phyloP scores from a whole-genome alignment of 2,113 vertebrate genomes.

The Falcunculus frontatus region DNA sequence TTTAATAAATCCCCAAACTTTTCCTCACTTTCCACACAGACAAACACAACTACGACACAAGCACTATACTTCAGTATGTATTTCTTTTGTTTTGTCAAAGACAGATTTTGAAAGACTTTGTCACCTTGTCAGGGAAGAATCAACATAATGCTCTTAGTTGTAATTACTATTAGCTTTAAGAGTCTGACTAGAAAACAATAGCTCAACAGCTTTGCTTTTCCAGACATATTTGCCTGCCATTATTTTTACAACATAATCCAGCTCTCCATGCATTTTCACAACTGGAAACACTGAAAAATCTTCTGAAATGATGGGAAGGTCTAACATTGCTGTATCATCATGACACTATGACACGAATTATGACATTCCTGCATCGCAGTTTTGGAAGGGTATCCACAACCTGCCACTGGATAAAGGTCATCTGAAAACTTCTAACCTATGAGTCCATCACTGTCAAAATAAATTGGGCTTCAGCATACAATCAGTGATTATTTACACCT shows the following conservation, averaged over 20 bases:
- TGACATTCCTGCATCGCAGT: accelerated
- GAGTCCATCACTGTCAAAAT: not conserved
- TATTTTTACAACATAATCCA: not conserved
- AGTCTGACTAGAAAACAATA: not conserved
- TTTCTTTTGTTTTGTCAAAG: not conserved
- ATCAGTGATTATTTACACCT: not conserved
- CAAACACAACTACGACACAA: not conserved
- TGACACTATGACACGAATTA: not conserved
- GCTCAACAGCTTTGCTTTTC: not conserved
- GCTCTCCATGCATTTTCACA: not conserved
- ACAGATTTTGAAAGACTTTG: not conserved
- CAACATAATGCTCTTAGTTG: not conserved
- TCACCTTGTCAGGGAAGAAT: not conserved
- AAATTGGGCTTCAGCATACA: not conserved
- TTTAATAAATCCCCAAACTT: not conserved
- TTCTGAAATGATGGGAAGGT: not conserved
- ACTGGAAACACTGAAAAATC: not conserved
- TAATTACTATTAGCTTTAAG: not conserved
- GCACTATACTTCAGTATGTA: not conserved
- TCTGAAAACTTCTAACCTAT: not conserved
- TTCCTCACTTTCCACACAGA: not conserved
- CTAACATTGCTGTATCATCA: not conserved
- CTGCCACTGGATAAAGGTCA: not conserved
- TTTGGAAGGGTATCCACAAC: not conserved
- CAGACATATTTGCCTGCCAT: not conserved